Base-by-base conservation (phyloP, 2,888 invertebrate species). In the Apotomis turbidana region DNA sequence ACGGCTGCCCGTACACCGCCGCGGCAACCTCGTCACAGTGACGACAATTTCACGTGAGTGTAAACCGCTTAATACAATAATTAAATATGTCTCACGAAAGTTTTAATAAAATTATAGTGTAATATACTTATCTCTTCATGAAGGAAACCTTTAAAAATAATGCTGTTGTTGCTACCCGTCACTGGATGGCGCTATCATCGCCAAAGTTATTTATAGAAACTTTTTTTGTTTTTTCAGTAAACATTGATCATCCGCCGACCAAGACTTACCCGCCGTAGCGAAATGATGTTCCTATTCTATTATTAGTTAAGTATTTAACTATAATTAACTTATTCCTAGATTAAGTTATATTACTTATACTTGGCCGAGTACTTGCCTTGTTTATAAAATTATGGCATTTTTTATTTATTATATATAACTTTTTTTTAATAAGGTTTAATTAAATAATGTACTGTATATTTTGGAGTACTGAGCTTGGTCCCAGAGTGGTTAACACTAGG, bases 261-360 rank as follows among this genome's bases (percentile, higher is more conserved):
- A 58, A 67, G 51, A 41, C 51, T 62, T 60, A 55, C 71, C 71
- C 71, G 71, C 71, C 68, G 71, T 67, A 61, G 71, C 55, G n/a
- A 58, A 52, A 58, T 70, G 63, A 62, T 71, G 71, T 71, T 71
- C 71, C 71, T 71, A 71, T 71, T 68, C 36, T 27, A 8, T 68
- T 68, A 57, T 62, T 61, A 51, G 61, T 57, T 58, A 57, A 71
- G 36, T 71, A 62, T 67, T 68, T 41, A 61, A 38, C n/a, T 71
- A 57, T 68, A 38, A 62, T 61, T 71, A 71, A 68, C 51, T 71
- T 71, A 71, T 71, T 71, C 51, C 13, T 71, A 71, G 68, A 44
- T 62, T 71, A 67, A 62, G 62, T 71, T 62, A 13, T n/a, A n/a
- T n/a, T 51, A 38, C 61, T 67, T 62, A 57, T 13, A 9, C 13